Base-by-base conservation (phyloP, 2,797 vertebrate species). In the Hydrocynus forskahlii region DNA sequence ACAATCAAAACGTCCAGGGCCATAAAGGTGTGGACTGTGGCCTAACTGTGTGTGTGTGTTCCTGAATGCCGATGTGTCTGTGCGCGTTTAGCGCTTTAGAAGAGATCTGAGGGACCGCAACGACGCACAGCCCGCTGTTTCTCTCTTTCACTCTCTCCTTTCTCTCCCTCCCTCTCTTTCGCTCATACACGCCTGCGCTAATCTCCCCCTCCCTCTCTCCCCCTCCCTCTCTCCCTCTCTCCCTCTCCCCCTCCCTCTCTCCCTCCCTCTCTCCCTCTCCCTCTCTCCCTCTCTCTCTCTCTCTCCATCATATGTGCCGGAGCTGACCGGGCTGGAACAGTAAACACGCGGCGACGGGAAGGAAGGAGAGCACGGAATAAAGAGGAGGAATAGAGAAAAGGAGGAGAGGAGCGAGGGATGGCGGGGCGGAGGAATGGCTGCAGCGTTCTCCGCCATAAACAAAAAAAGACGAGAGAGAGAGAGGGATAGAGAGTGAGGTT, bases 181-280 rank as follows among this genome's bases (percentile, higher is more conserved):
- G n/a, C 57, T 77, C 60, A 88, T 91, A 88, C 89, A 93, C 92
- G 92, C 91, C 88, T 93, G 92, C 88, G 90, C 91, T 83, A 88
- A 90, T 23, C 89, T 84, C 87, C 68, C 72, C 87, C 90, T 86
- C 69, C 75, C 69, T 83, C 89, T 17, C 76, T 19, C n/a, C n/a
- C n/a, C n/a, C 77, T 45, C 48, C n/a, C 62, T 63, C 86, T 10
- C 63, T 59, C 48, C 90, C 6, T 38, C 23, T 43, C 19, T 73
- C 70, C 2, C 66, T 57, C 38, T 29, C 9, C 7, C 0, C 23
- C n/a, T 23, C 29, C 35, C 74, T 74, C 70, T 64, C 63, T 50
- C 55, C 21, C 21, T 21, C 75, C 63, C 21, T 52, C 69, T 67
- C 48, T 78, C 25, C 52, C 7, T 23, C 89, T 84, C 87, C 68